phyloP scores from a whole-genome alignment of 2,888 invertebrate species.

The Dynastes maya region DNA sequence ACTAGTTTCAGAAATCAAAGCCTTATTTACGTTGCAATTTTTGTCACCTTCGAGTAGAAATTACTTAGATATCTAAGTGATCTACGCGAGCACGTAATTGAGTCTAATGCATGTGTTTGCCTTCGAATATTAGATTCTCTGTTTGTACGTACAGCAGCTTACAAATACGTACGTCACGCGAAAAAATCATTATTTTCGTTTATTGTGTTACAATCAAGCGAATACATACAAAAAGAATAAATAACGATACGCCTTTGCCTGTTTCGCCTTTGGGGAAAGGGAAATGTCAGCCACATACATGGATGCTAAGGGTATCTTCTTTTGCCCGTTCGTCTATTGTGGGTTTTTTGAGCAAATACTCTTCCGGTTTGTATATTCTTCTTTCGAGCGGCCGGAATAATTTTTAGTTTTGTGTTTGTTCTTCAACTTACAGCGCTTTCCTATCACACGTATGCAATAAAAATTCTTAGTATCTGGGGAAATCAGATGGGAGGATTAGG shows the following conservation, averaged over 20 bases:
- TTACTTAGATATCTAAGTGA: slow-evolving; percentile 5
- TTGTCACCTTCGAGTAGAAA: background rate
- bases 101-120: background rate
- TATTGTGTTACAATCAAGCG: background rate
- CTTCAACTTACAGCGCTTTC: background rate
- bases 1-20: background rate
- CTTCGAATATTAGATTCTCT: background rate
- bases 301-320: background rate
- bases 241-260: slow-evolving; percentile 1
- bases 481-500: slow-evolving; percentile 2
- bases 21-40: background rate
- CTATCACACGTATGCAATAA: background rate
- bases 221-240: slow-evolving; percentile 3
- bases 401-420: slow-evolving; percentile 16
- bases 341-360: background rate
- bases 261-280: background rate
- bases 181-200: slow-evolving; percentile 18
- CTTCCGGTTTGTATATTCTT: background rate
- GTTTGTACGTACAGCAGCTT: background rate
- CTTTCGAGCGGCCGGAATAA: background rate
- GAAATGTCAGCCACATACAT: background rate
- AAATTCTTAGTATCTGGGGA: slow-evolving; percentile 20
- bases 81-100: slow-evolving; percentile 10
- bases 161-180: slow-evolving; percentile 27
- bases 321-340: background rate